A percentile compares a stretch with the other conserved stretches of the same genome.
These are phyloP conservation scores for Percina caprodes DNA, from an alignment of 2,113 vertebrate species.

Conservation along the genomic window DNA sequence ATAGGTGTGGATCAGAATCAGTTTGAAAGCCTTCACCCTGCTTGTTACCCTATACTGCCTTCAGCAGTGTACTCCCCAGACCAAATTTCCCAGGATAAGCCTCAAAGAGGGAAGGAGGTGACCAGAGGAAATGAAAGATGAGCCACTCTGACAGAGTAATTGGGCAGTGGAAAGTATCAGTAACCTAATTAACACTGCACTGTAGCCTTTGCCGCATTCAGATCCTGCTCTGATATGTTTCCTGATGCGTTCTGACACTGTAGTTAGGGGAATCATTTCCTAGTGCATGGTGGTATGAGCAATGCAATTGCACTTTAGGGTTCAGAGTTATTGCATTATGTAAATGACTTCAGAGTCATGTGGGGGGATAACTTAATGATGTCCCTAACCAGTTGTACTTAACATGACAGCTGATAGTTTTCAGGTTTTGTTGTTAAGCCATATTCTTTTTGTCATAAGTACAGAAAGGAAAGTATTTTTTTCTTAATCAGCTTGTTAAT, in stretches of 20 bases:
- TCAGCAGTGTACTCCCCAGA: neutral
- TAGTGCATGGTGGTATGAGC: conserved; percentile 76
- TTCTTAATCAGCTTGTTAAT: neutral
- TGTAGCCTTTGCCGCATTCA: conserved; percentile 68
- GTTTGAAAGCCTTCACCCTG: neutral
- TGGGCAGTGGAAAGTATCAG: conserved; percentile 74
- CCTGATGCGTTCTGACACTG: conserved; percentile 72
- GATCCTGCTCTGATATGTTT: conserved; percentile 76
- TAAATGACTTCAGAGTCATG: conserved; percentile 75
- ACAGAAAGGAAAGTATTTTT: neutral
- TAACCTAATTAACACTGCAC: conserved; percentile 79
- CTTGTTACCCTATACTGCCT: neutral
- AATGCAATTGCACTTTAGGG: conserved; percentile 81
- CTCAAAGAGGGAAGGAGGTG: conserved; percentile 47
- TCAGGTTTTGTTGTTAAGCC: conserved; percentile 31
- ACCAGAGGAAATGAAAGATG: conserved; percentile 62
- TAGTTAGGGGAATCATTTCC: conserved; percentile 76
- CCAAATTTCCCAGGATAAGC: conserved; percentile 15
- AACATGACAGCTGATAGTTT: conserved; percentile 59
- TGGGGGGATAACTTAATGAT: conserved; percentile 72
- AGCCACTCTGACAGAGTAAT: conserved; percentile 76
- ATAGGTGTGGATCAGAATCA: neutral
- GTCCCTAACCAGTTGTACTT: conserved; percentile 64
- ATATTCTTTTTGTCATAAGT: neutral
- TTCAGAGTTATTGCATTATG: conserved; percentile 81